A percentile compares a stretch with the other conserved stretches of the same genome.
phyloP scores from a whole-genome alignment of 1,140 invertebrate genomes.

The Cherax destructor region DNA sequence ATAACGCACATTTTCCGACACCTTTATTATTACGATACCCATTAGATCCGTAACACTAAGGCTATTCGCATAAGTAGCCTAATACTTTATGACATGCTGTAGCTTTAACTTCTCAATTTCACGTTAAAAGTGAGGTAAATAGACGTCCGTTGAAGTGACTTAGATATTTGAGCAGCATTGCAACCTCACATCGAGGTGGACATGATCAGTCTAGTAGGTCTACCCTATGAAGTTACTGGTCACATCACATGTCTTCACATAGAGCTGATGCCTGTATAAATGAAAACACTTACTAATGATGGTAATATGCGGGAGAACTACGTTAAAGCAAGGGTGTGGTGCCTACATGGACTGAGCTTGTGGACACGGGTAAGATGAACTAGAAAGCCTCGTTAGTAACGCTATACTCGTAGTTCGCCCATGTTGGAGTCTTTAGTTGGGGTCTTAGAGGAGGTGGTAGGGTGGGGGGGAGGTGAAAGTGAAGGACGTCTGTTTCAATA shows the following conservation, averaged over 20 bases:
- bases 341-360: constrained; percentile 12
- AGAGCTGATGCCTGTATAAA: constrained; percentile 32
- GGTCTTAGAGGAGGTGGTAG: constrained; percentile 71
- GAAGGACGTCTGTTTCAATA: constrained; percentile 71
- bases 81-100: background rate
- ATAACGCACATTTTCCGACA: background rate
- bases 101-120: background rate
- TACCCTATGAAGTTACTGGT: background rate
- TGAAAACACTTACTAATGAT: constrained; percentile 7
- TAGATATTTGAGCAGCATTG: constrained; percentile 38
- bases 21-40: background rate
- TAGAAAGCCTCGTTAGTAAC: constrained; percentile 20
- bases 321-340: constrained; percentile 14
- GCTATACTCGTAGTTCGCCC: constrained; percentile 70
- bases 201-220: background rate
- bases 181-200: constrained; percentile 10
- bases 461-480: constrained; percentile 67
- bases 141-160: background rate
- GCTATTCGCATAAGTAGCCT: background rate
- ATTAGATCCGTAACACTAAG: background rate
- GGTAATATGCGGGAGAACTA: background rate
- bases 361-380: background rate
- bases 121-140: background rate
- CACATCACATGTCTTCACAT: background rate
- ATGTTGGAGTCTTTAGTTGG: constrained; percentile 68